phyloP scores from a whole-genome alignment of 64 coral and sea anemone genomes.

The Stichodactyla helianthus region DNA sequence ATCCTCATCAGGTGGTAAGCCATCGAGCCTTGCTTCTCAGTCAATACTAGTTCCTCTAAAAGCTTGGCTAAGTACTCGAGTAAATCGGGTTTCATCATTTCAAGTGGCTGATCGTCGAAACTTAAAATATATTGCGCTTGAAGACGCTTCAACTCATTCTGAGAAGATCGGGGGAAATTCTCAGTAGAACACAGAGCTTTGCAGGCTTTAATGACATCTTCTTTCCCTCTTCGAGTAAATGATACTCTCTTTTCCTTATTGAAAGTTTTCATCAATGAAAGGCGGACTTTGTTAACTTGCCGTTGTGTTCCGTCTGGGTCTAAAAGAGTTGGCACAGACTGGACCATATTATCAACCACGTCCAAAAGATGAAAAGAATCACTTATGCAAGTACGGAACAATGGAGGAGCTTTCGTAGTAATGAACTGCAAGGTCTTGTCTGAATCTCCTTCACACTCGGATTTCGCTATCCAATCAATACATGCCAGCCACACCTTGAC shows the following conservation, averaged over 20 bases:
- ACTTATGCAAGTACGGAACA: constrained; percentile 57
- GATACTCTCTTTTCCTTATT: not conserved
- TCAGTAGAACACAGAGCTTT: constrained; percentile 49
- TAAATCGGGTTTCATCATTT: constrained; percentile 19
- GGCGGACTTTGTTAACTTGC: constrained; percentile 9
- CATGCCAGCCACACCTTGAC: constrained; percentile 62
- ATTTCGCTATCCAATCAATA: constrained; percentile 58
- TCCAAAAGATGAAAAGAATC: constrained; percentile 69
- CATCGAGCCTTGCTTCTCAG: constrained; percentile 26
- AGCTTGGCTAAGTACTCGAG: constrained; percentile 55
- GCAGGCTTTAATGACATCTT: constrained; percentile 57
- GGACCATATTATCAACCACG: constrained; percentile 60
- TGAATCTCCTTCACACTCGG: constrained; percentile 39
- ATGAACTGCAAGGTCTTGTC: constrained; percentile 33
- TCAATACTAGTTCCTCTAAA: constrained; percentile 57
- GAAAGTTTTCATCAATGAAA: constrained; percentile 56
- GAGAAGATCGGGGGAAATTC: constrained; percentile 58
- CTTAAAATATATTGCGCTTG: constrained; percentile 72
- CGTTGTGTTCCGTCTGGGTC: constrained; percentile 53
- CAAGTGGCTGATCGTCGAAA: constrained; percentile 19
- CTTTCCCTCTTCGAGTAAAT: constrained; percentile 10
- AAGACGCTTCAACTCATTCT: constrained; percentile 62
- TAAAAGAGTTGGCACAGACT: constrained; percentile 12
- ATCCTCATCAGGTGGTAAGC: constrained; percentile 66
- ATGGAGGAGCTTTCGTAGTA: constrained; percentile 34